Percentiles rank a stretch among this genome's conserved stretches.
Evolutionary conservation across 2,113 vertebrate genomes (phyloP).

Genomic region (Stigmatopora nigra): DNA sequence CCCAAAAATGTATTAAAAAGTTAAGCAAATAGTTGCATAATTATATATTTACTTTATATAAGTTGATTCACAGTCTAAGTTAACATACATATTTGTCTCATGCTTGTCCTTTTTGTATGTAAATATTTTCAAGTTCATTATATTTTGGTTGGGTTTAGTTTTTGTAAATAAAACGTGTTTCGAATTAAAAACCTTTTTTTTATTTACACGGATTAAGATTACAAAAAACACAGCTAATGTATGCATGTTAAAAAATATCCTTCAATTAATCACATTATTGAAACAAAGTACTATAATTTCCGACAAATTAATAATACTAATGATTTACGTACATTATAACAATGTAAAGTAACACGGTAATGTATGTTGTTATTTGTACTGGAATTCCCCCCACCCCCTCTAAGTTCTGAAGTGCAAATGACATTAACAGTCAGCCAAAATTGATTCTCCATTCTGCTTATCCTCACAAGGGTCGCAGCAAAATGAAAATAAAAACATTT

Average conservation of each 20-base stretch:
- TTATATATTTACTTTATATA: no score
- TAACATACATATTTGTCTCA: not conserved
- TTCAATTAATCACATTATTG: conserved; percentile 28
- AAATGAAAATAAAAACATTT: not conserved
- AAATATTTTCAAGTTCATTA: not conserved
- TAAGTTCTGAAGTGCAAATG: not conserved
- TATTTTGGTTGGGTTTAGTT: not conserved
- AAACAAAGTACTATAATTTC: conserved; percentile 11
- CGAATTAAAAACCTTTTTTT: not conserved
- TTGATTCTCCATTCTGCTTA: not conserved
- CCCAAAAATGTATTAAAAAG: not conserved
- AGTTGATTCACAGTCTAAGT: no score
- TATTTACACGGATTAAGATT: not conserved
- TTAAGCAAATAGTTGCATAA: no score
- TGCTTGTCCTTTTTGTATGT: conserved; percentile 25
- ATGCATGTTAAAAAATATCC: conserved; percentile 15
- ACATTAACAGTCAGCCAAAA: not conserved
- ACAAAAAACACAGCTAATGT: conserved; percentile 23
- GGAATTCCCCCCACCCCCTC: not conserved
- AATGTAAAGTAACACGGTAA: not conserved
- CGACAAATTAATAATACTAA: not conserved
- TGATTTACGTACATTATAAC: not conserved
- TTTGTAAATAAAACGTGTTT: not conserved
- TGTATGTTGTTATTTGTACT: not conserved
- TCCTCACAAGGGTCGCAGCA: no score